Conservation (phyloP, 2,888 invertebrate genomes). For the Melieria crassipennis region DNA sequence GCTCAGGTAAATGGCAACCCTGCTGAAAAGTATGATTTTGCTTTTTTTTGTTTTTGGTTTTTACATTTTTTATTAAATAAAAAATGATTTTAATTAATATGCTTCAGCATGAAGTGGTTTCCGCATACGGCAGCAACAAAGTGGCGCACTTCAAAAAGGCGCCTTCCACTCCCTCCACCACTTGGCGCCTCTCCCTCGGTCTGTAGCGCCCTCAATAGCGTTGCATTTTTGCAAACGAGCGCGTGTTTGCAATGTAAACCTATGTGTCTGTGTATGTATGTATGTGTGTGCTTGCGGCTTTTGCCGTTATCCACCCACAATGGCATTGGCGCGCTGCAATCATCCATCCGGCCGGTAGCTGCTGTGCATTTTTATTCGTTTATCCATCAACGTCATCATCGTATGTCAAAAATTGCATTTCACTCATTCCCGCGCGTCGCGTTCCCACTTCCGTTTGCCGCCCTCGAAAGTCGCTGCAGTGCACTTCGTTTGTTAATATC, state of each 20-base stretch:
- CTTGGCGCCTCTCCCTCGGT: background rate
- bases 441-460: too few species aligned
- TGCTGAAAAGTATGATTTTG: background rate
- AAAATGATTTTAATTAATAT: conserved; percentile 34
- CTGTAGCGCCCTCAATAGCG: background rate
- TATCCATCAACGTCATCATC: conserved; percentile 31
- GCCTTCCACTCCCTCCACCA: too few species aligned
- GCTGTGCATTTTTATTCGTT: conserved; percentile 17
- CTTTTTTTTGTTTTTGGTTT: conserved; percentile 5
- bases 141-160: conserved; percentile 24
- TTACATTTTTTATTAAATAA: conserved; percentile 25
- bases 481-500: too few species aligned
- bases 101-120: conserved; percentile 31
- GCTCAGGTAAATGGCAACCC: too few species aligned
- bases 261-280: background rate
- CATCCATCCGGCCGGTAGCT: conserved; percentile 9
- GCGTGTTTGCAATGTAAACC: background rate
- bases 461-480: too few species aligned
- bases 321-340: background rate
- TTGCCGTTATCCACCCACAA: background rate
- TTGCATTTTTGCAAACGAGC: background rate
- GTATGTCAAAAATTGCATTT: conserved; percentile 33
- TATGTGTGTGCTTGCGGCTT: background rate
- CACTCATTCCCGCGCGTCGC: background rate
- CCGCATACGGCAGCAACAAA: conserved; percentile 24